phyloP scores from a whole-genome alignment of 2,797 vertebrate genomes.

The Echiichthys vipera region DNA sequence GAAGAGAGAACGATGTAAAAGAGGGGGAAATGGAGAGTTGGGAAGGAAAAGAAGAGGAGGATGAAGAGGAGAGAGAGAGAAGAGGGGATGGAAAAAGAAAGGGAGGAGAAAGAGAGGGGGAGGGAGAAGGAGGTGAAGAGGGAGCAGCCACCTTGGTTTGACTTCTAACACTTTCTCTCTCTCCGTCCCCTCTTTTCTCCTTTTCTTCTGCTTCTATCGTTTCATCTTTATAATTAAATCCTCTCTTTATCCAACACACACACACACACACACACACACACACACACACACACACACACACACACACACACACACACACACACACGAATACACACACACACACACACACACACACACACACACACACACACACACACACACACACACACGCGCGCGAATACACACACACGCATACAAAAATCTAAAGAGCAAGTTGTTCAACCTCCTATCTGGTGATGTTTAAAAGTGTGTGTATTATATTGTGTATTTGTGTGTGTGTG shows the following conservation, averaged over 20 bases:
- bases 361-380: too few species aligned
- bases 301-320: background rate
- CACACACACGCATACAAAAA: too few species aligned
- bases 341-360: too few species aligned
- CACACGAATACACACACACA: too few species aligned
- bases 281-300: slow-evolving; percentile 28
- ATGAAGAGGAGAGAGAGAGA: background rate
- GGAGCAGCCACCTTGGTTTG: slow-evolving; percentile 56
- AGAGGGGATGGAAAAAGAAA: too few species aligned
- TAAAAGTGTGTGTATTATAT: background rate
- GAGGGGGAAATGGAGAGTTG: too few species aligned
- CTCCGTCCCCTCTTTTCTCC: background rate
- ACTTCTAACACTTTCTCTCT: slow-evolving; percentile 38
- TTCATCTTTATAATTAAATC: slow-evolving; percentile 63
- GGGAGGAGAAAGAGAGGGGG: background rate
- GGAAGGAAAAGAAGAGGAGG: too few species aligned
- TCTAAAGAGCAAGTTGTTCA: too few species aligned
- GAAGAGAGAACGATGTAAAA: too few species aligned
- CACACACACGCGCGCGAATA: too few species aligned
- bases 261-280: slow-evolving; percentile 17
- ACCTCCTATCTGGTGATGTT: too few species aligned
- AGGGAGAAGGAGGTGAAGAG: background rate
- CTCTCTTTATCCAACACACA: slow-evolving; percentile 33
- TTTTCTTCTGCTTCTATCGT: slow-evolving; percentile 33
- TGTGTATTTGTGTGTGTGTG: slow-evolving; percentile 11